These are phyloP conservation scores for Noctua janthina DNA, from an alignment of 2,888 invertebrate genomes.

Conservation along the genomic window DNA sequence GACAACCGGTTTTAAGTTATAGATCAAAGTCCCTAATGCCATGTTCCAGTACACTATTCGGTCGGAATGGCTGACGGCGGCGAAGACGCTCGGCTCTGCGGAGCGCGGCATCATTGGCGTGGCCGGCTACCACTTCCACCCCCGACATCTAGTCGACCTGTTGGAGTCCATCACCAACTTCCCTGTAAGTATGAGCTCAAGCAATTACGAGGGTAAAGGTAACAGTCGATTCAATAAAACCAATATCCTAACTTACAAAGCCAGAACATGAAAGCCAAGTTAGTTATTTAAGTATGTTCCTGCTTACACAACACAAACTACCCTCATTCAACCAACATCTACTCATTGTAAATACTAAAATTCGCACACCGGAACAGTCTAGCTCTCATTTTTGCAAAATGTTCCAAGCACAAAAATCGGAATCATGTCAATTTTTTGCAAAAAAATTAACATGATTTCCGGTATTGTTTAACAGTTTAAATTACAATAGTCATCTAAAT, in stretches of 20 bases:
- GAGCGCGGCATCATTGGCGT: constrained; percentile 82
- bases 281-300: too few relatives aligned
- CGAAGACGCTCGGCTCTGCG: constrained; percentile 75
- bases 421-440: background rate
- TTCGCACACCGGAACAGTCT: background rate
- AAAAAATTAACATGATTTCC: constrained; percentile 8
- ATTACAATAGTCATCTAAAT: constrained; percentile 24
- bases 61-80: constrained; percentile 84
- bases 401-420: background rate
- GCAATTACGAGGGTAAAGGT: background rate
- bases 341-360: background rate
- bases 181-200: constrained; percentile 71
- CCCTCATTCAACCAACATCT: background rate
- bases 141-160: constrained; percentile 80
- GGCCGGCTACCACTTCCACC: constrained; percentile 85
- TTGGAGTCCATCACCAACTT: constrained; percentile 79
- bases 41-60: constrained; percentile 76
- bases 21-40: background rate
- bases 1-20: background rate
- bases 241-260: background rate
- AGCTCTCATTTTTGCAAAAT: background rate
- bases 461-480: constrained; percentile 21
- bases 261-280: background rate
- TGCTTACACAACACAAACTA: background rate
- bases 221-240: background rate